A percentile compares a stretch with the other conserved stretches of the same genome.
Evolutionary conservation across 2,113 vertebrate species (phyloP).

Genomic region (Arvicanthis niloticus): DNA sequence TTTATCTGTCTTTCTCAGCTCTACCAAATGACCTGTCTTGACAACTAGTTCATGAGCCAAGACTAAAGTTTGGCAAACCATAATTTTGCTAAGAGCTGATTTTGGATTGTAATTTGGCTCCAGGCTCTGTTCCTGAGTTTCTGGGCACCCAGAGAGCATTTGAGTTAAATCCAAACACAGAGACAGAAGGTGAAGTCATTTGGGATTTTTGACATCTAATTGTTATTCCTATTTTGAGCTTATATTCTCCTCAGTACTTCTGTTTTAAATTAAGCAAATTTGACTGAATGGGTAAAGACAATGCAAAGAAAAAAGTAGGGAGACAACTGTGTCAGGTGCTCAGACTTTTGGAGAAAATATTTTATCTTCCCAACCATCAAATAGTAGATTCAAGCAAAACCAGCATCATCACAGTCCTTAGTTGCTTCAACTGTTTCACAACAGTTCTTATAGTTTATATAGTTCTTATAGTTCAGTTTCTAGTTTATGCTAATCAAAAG

Average conservation of each 20-base stretch:
- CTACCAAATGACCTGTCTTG: conserved; percentile 29
- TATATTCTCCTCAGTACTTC: background rate
- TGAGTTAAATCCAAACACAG: conserved; percentile 33
- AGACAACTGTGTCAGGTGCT: background rate
- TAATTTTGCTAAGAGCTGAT: conserved; percentile 15
- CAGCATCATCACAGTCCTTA: conserved; percentile 73
- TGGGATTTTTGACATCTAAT: background rate
- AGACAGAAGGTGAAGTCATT: background rate
- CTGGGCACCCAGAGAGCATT: background rate
- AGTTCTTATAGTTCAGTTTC: conserved; percentile 68
- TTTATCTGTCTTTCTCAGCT: conserved; percentile 4
- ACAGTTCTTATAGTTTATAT: conserved; percentile 63
- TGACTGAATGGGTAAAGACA: background rate
- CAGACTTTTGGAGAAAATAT: background rate
- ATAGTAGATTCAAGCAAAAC: conserved; percentile 1
- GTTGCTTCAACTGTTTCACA: conserved; percentile 64
- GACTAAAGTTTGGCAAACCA: background rate
- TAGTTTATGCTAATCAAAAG: conserved; percentile 27
- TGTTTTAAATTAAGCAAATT: background rate
- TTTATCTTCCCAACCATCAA: background rate
- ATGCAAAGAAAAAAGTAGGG: background rate
- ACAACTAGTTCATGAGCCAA: conserved; percentile 30
- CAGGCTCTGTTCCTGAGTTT: background rate
- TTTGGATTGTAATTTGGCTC: conserved; percentile 2
- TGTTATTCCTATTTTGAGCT: conserved; percentile 32